Conservation (phyloP, 2,888 invertebrate species). For the Eilema sororculum region DNA sequence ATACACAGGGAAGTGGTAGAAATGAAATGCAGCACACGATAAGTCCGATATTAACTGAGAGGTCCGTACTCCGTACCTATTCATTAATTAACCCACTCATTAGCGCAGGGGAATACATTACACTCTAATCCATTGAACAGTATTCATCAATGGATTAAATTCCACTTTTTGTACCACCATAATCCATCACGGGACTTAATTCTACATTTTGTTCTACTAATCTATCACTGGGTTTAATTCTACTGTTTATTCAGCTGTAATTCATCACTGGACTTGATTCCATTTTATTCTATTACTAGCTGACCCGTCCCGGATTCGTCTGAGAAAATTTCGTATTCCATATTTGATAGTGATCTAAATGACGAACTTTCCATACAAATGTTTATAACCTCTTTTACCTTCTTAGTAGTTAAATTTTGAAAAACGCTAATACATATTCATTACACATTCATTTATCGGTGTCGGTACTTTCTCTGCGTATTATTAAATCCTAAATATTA, state of each 20-base stretch:
- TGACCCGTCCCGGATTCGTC: no score
- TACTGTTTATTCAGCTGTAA: not conserved
- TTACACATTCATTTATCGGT: no score
- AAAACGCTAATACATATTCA: no score
- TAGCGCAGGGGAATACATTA: not conserved
- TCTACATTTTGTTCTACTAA: not conserved
- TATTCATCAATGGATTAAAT: not conserved
- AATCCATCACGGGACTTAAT: constrained; percentile 1
- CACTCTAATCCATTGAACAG: constrained; percentile 4
- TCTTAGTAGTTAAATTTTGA: no score
- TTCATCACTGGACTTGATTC: not conserved
- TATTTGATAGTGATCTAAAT: no score
- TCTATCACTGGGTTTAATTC: not conserved
- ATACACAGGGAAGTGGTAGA: not conserved
- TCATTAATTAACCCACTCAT: not conserved
- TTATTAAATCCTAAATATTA: no score
- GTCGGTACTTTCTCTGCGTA: no score
- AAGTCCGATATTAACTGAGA: not conserved
- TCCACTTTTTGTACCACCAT: not conserved
- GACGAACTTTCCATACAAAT: no score
- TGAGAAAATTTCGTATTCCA: no score
- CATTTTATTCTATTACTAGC: not conserved
- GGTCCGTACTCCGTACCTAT: not conserved
- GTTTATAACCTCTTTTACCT: no score
- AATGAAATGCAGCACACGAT: not conserved